Evolutionary conservation across 23 tunicate species (phyloP), one percentile per base, ranked within the genome.

Genomic region (Oikopleura dioica): DNA sequence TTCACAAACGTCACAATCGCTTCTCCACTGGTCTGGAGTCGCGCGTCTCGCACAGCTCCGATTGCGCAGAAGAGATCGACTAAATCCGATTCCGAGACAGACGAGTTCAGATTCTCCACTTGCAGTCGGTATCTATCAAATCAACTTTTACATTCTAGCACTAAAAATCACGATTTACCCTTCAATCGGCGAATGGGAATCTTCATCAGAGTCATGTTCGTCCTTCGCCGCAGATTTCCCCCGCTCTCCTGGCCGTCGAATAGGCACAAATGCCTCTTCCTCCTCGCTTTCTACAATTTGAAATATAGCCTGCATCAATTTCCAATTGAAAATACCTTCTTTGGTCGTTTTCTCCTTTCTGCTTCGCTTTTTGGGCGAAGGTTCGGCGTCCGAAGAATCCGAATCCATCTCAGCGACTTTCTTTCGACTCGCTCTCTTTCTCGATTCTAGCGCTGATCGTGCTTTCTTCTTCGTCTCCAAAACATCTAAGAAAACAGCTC

Each of bases 171-270:
- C 55, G 9, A 9, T 31, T 24, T 63, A 63, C 72, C 72, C 72
- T 63, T 63, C 72, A 63, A 63, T 63, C 16, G 72, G 72, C 2
- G 72, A 63, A 28, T 12, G 26, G 16, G 33, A 23, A 28, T 63
- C 72, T 63, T 63, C 72, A 2, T 23, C 16, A 16, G 2, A 23
- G 2, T 63, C 72, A 2, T 12, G 33, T 63, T 63, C 26, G 16
- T 63, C 72, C 33, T 63, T 63, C 5, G 72, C 72, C 2, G 72
- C 72, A 12, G 72, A 63, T 63, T 63, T 63, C 33, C 72, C 72
- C 26, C 72, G 16, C 72, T 63, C 72, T 63, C 72, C 72, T 2
- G 72, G 72, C 33, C 72, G 29, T 63, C 72, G 72, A 28, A 63
- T 24, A 2, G 33, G 32, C 4, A 28, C 33, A 12, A 2, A 5